phyloP scores from a whole-genome alignment of 2,113 vertebrate genomes.

The Rhabdornis inornatus region DNA sequence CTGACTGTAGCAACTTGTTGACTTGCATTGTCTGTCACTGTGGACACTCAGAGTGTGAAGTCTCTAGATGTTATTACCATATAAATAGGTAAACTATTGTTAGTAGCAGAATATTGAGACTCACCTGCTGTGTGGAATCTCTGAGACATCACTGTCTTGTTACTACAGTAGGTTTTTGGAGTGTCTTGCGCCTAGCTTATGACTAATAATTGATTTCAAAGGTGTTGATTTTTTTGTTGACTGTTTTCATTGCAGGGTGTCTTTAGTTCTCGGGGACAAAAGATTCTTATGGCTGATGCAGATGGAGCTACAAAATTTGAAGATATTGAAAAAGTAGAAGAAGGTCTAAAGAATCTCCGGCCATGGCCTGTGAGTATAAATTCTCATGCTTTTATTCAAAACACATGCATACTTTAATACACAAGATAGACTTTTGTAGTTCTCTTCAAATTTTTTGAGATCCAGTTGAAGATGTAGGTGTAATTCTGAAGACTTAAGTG shows the following conservation, averaged over 20 bases:
- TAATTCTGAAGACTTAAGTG: neutral
- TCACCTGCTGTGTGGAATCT: neutral
- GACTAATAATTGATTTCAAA: neutral
- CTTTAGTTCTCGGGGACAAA: slow-evolving; percentile 83
- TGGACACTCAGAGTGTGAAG: neutral
- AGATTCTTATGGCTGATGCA: slow-evolving; percentile 95
- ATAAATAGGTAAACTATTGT: neutral
- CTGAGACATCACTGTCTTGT: neutral
- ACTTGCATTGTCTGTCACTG: neutral
- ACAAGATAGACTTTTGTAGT: neutral
- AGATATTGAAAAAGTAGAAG: slow-evolving; percentile 91
- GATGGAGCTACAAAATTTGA: slow-evolving; percentile 95
- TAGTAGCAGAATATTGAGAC: neutral
- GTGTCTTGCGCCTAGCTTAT: neutral
- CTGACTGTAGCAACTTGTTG: neutral
- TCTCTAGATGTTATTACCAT: neutral
- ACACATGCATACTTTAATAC: neutral
- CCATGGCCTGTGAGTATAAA: slow-evolving; percentile 82
- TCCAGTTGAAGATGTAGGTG: neutral
- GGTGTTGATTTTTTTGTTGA: neutral
- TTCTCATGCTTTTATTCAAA: neutral
- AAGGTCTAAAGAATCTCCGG: slow-evolving; percentile 77
- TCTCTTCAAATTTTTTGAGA: neutral
- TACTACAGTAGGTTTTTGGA: neutral
- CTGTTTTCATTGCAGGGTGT: slow-evolving; percentile 77